Conservation (phyloP, 2,888 invertebrate genomes). For the Cancer borealis region DNA sequence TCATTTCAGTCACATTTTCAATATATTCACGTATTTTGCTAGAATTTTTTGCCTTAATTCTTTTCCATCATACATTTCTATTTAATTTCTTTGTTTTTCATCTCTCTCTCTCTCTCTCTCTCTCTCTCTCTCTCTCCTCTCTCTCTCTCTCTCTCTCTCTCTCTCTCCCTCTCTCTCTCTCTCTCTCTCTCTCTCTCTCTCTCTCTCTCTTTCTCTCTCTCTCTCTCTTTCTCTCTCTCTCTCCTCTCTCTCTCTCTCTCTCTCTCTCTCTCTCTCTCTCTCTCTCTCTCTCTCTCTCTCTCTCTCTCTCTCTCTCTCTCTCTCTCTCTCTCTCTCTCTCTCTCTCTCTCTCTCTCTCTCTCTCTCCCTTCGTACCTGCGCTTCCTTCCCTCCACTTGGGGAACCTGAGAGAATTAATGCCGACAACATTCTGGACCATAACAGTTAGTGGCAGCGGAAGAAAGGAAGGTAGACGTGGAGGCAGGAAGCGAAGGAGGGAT, state of each 20-base stretch:
- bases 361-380: neutral
- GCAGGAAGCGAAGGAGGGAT: neutral
- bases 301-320: too few species aligned
- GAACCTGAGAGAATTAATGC: constrained; percentile 11
- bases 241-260: neutral
- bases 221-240: neutral
- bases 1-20: too few species aligned
- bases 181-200: constrained; percentile 20
- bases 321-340: too few species aligned
- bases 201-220: neutral
- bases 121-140: neutral
- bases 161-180: constrained; percentile 20
- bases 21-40: too few species aligned
- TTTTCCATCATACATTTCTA: too few species aligned
- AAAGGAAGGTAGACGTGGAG: constrained; percentile 22
- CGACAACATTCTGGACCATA: constrained; percentile 8
- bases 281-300: too few species aligned
- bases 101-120: too few species aligned
- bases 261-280: too few species aligned
- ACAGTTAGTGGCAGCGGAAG: constrained; percentile 21
- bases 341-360: constrained; percentile 3
- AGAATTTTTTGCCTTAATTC: too few species aligned
- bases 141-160: neutral
- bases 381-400: neutral
- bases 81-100: too few species aligned